Conservation (phyloP, 2,113 vertebrate species). For the Philantomba maxwellii region DNA sequence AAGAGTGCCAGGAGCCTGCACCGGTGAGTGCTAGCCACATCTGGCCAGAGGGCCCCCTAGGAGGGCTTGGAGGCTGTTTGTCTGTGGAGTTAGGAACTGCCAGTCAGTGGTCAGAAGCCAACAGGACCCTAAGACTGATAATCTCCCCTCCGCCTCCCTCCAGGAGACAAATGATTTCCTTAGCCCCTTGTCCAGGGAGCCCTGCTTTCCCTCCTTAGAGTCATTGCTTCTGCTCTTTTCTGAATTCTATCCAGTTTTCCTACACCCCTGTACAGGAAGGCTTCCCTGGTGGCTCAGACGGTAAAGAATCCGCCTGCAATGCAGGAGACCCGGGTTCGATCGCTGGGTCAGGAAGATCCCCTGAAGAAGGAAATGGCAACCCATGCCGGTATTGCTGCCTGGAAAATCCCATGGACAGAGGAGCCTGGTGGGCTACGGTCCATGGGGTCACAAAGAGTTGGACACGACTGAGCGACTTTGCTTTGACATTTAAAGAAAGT, state of each 20-base stretch:
- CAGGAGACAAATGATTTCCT: neutral
- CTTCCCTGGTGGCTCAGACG: neutral
- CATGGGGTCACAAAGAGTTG: neutral
- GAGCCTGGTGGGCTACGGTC: neutral
- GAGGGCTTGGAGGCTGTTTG: fast-evolving
- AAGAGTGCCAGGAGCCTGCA: neutral
- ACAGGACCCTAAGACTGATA: fast-evolving
- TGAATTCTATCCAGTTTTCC: neutral
- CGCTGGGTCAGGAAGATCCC: neutral
- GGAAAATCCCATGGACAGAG: neutral
- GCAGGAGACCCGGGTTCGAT: neutral
- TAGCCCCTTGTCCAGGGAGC: too few species aligned
- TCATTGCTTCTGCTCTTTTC: neutral
- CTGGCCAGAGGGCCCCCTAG: neutral
- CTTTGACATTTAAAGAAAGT: neutral
- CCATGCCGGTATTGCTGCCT: neutral
- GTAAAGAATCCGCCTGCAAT: neutral
- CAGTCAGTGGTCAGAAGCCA: fast-evolving
- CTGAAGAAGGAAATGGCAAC: neutral
- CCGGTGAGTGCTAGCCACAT: fast-evolving
- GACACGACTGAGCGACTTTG: fast-evolving
- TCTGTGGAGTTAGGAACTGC: fast-evolving
- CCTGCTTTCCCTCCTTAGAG: neutral
- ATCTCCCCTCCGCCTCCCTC: neutral
- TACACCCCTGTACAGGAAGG: neutral